Percentiles rank a stretch among this genome's conserved stretches.
Conservation (phyloP, 2,113 vertebrate species). For the Megaceryle maxima region DNA sequence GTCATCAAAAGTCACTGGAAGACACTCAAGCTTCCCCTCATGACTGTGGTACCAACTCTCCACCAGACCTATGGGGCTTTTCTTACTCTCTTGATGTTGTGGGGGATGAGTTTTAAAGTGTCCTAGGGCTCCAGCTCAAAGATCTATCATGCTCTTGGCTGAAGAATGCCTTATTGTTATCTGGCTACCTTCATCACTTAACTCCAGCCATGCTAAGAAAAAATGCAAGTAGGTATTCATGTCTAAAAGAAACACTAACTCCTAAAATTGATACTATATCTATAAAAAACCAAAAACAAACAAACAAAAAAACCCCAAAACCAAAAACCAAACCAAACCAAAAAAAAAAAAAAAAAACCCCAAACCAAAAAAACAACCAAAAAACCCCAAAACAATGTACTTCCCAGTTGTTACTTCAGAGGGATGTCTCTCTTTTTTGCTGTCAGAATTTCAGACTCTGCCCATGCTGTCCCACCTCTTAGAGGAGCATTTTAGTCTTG, state of each 20-base stretch:
- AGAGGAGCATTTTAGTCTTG: not conserved
- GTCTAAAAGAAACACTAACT: not conserved
- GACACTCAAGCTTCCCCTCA: not conserved
- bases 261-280: not conserved
- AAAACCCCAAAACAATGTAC: not conserved
- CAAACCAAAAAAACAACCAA: too few relatives aligned
- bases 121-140: not conserved
- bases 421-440: not conserved
- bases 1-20: not conserved
- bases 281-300: not conserved
- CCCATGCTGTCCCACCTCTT: not conserved
- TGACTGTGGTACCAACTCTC: not conserved
- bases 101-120: not conserved
- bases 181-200: not conserved
- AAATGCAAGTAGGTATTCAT: not conserved
- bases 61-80: not conserved
- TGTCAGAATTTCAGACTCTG: not conserved
- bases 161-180: not conserved
- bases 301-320: too few relatives aligned
- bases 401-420: not conserved
- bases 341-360: too few relatives aligned
- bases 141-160: not conserved
- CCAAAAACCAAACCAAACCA: too few relatives aligned
- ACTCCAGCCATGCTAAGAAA: not conserved
- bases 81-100: not conserved